Evolutionary conservation across 2,888 invertebrate species (phyloP), one percentile per base, ranked within the genome.

Genomic region (Ephialtes manifestator): DNA sequence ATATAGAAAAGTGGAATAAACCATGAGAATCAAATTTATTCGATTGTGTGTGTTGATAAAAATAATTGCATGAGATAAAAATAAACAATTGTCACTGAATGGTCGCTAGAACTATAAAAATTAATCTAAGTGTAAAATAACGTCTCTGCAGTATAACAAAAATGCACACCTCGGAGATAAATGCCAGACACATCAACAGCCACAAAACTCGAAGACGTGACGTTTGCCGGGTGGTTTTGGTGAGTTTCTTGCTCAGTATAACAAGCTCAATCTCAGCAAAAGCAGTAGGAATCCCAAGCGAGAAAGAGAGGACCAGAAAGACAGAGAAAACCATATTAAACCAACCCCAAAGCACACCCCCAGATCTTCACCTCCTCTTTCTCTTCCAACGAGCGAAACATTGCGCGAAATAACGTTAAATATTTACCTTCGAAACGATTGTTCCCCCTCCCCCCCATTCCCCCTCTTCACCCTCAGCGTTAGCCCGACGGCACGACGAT

Each of bases 331-430:
- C 35, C 20, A 35, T 20, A 77, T 46, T 20, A 71, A 67, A 43
- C 15, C 68, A 24, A 68, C 46, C 68, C 53, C 53, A 39, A 39
- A 48, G 46, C 63, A 15, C 4, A 39, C 15, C 51, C 18, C 60
- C 18, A 43, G 13, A 28, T 51, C 51, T 51, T 79, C 81, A 63
- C 24, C 58, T 68, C 58, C 53, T 53, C 78, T 46, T 81, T 60
- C 70, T 72, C 70, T 82, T 81, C 65, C 48, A 83, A 75, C 90
- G 89, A 89, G 89, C 91, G 93, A 93, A 93, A 92, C 93, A 94
- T 94, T 93, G 92, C 92, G 91, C 93, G 93, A 94, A 94, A 94
- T 94, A 94, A 94, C 92, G 93, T 94, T 94, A 94, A 94, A 94
- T 94, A 94, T 94, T 94, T 93, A 93, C 93, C 89, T 90, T 90